Evolutionary conservation across 2,113 vertebrate genomes (phyloP), one percentile per base, ranked within the genome.

Genomic region (Pteruthius melanotis): DNA sequence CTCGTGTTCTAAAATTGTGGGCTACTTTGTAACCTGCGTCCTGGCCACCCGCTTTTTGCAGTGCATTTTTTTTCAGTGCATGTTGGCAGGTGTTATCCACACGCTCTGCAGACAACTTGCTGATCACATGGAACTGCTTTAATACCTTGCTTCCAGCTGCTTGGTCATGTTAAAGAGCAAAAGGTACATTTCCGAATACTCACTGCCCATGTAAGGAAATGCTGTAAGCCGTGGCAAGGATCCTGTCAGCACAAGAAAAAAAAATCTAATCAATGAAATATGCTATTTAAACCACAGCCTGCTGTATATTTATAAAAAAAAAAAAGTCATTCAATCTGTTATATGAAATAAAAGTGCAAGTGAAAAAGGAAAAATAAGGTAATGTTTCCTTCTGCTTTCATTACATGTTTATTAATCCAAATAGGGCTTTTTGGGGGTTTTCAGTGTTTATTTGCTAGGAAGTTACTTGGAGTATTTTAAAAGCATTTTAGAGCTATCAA

Each of bases 111-210:
- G 72, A 76, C 76, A 92, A 75, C 2, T 0, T 3, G 8, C 72
- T 84, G 77, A 89, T 95, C 57, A 53, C 44, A 49, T 1, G 1
- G 40, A 91, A 33, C 37, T 53, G 44, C 37, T 84, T 89, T 79
- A 68, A 45, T 70, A 78, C 52, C 60, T 89, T 94, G 47, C 44
- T 95, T 92, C 61, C 89, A 94, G 80, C 64, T 89, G 69, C n/a
- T 87, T 75, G n/a, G n/a, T 79, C 16, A 3, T 82, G 44, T 93
- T 76, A 76, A 92, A 84, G 49, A 87, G 72, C 68, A 89, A 89
- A 94, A 84, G 44, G 49, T 84, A 66, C 64, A 64, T 49, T 95
- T 87, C 80, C 0, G 0, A 82, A 49, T 79, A 68, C 35, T 81
- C 52, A 24, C n/a, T 44, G 60, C 14, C 52, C 61, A 9, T 33